Conservation (phyloP, 2,113 vertebrate species). For the Glareola pratincola region DNA sequence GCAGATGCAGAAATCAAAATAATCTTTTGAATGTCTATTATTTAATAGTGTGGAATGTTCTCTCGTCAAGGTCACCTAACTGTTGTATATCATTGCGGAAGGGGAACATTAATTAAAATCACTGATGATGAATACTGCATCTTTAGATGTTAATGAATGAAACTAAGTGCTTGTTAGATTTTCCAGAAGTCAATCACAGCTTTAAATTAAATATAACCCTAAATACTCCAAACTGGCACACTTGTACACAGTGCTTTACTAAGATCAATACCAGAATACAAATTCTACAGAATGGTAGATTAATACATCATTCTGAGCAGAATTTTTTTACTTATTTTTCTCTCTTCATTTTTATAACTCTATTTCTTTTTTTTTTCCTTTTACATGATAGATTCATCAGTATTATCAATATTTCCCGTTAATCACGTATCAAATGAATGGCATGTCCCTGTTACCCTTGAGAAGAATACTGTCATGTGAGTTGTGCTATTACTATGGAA, state of each 20-base stretch:
- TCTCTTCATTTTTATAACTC: not conserved
- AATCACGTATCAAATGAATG: not conserved
- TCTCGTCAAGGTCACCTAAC: constrained; percentile 21
- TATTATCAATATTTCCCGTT: not conserved
- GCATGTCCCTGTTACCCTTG: not conserved
- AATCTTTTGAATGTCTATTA: constrained; percentile 14
- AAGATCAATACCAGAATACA: not conserved
- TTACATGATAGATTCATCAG: not conserved
- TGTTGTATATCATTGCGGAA: constrained; percentile 10
- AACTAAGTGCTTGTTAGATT: constrained; percentile 36
- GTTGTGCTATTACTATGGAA: not conserved
- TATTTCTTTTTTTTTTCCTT: not conserved
- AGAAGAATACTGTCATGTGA: not conserved
- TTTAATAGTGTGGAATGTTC: not conserved
- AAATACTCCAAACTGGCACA: not conserved
- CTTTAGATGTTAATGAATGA: constrained; percentile 45
- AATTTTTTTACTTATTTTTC: not conserved
- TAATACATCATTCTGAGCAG: not conserved
- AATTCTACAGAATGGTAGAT: not conserved
- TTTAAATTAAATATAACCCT: constrained; percentile 54
- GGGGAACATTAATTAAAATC: constrained; percentile 47
- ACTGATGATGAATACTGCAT: constrained; percentile 12
- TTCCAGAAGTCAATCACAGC: constrained; percentile 42
- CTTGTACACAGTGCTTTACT: not conserved
- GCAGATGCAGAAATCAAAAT: constrained; percentile 12